A percentile compares a stretch with the other conserved stretches of the same genome.
Conservation (phyloP, 2,797 vertebrate genomes). For the Falco rusticolus region DNA sequence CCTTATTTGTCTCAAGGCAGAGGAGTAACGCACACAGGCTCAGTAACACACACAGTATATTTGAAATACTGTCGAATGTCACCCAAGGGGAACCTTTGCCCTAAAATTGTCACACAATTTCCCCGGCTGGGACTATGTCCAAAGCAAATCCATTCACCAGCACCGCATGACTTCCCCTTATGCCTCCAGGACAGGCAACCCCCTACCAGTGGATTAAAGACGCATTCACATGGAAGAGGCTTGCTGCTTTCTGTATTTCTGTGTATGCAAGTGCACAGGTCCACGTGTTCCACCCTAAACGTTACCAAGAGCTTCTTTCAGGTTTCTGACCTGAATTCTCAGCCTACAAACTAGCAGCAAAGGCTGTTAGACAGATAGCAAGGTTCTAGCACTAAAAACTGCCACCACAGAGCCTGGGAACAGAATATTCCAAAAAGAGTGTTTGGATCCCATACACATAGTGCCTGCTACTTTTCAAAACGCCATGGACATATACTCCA, state of each 20-base stretch:
- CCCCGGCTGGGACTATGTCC: slow-evolving; percentile 48
- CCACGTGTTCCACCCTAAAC: not conserved
- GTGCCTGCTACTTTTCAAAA: not conserved
- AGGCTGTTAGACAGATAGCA: not conserved
- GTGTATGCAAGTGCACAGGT: fast-evolving
- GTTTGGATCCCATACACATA: fast-evolving
- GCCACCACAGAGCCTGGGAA: not conserved
- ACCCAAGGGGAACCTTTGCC: slow-evolving; percentile 66
- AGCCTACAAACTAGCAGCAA: not conserved
- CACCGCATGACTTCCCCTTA: slow-evolving; percentile 43
- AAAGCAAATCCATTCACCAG: slow-evolving; percentile 61
- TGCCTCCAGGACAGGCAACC: slow-evolving; percentile 37
- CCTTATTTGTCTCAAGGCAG: not conserved
- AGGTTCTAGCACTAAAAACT: not conserved
- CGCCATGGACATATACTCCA: fast-evolving
- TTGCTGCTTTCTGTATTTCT: not conserved
- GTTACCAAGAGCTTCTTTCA: not conserved
- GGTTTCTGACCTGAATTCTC: not conserved
- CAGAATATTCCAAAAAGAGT: not conserved
- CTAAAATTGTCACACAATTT: slow-evolving; percentile 55
- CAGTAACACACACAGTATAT: not conserved
- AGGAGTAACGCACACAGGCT: not conserved
- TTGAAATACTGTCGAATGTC: slow-evolving; percentile 45
- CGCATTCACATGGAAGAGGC: not conserved
- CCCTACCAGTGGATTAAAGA: not conserved